Evolutionary conservation across 2,113 vertebrate species (phyloP).

Genomic region (Taxidea taxus): DNA sequence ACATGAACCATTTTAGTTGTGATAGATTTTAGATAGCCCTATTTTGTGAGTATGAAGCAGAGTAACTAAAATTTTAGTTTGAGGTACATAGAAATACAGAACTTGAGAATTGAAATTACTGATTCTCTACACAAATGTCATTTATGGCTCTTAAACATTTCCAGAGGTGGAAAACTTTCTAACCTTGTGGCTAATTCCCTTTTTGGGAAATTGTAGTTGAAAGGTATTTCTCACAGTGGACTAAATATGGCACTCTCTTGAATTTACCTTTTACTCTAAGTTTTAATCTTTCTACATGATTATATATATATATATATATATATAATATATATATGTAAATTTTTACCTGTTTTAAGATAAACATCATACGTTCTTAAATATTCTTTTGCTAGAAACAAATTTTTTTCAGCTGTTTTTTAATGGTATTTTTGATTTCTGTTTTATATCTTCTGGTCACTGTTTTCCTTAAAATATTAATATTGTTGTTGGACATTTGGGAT

Average conservation of each 20-base stretch:
- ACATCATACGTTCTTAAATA: background rate
- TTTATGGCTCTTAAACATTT: conserved; percentile 18
- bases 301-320: background rate
- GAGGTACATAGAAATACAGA: background rate
- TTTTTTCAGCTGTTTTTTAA: background rate
- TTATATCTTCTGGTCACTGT: background rate
- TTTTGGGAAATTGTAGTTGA: conserved; percentile 18
- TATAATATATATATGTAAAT: background rate
- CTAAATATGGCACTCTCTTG: background rate
- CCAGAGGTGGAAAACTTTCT: background rate
- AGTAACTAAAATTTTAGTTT: conserved; percentile 25
- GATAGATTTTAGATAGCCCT: background rate
- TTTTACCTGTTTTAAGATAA: background rate
- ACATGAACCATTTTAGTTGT: conserved; percentile 5
- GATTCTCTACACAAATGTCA: background rate
- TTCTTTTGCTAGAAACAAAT: conserved; percentile 20
- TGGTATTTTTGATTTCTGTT: conserved; percentile 34
- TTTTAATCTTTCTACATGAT: conserved; percentile 5
- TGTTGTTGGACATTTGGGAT: conserved; percentile 10
- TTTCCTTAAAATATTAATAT: conserved; percentile 18
- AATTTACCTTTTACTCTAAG: conserved; percentile 3
- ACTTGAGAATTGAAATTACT: background rate
- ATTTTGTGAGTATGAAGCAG: background rate
- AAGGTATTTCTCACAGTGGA: conserved; percentile 16
- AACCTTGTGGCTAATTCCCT: background rate